Base-by-base conservation (phyloP, 2,888 invertebrate species). In the Drosophila niveifrons region DNA sequence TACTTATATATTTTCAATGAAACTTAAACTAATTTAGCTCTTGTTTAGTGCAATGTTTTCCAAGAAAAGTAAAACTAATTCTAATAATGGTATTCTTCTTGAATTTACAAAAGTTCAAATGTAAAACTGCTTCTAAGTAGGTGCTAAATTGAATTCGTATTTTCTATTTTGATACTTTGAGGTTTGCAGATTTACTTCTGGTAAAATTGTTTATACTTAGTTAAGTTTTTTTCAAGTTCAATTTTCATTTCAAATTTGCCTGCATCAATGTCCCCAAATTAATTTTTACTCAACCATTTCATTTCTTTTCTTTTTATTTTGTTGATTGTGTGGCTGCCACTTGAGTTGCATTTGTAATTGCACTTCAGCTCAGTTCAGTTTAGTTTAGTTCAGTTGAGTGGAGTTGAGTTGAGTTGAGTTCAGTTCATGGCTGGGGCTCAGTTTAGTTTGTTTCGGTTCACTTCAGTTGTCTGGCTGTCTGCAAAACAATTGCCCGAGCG, bases 291-390 rank as follows among this genome's bases (percentile, higher is more conserved):
- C 6, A 31, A 9, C 39, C 15, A 17, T 41, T 46, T 43, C 41
- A 44, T 58, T 66, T 66, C 7, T 66, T 47, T 51, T 10, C 44
- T 46, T 55, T 53, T 28, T 41, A 23, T 23, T 23, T 23, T 23
- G 23, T 23, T 41, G 39, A 53, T 50, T 47, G 43, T 67, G 47
- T 43, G 61, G 55, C 61, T 62, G 74, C 70, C 75, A 84, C 89
- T 90, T 84, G 78, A 86, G 81, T 74, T 90, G 87, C 84, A 90
- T 82, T 84, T 81, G 84, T 88, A 90, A 87, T 90, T 87, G 89
- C 85, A 87, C 78, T 90, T 78, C 71, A 84, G 66, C 81, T 64
- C 67, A 77, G 56, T 70, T 66, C 55, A 55, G 50, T 64, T 57
- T 43, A 41, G 47, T 61, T 56, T 15, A 51, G 52, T 66, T 55